Evolutionary conservation across 2,113 vertebrate species (phyloP), one percentile per base, ranked within the genome.

Genomic region (Suncus etruscus): DNA sequence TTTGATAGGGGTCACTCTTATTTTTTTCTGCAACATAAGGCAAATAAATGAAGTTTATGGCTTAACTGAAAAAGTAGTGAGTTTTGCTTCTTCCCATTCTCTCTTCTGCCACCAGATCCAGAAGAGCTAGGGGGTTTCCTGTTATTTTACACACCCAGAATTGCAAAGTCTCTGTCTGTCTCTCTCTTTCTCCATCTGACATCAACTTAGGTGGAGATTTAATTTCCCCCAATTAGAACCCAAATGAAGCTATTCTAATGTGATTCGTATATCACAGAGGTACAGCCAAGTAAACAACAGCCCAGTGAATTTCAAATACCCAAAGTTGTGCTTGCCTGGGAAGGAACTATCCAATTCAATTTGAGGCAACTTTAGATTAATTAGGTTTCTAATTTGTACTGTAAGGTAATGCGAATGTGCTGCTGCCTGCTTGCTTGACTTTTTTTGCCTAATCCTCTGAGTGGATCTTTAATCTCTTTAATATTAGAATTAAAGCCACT

Each of bases 401-500:
- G 98, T 96, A 98, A 98, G 98, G 97, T 98, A 98, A 98, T 98
- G 97, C 98, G 98, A 98, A 98, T 98, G 98, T 97, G 96, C 97
- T 96, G 96, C 96, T 97, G 16, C 18, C 39, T 39, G 39, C 94
- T 97, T 95, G 97, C 98, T 98, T 98, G 98, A 98, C 98, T 98
- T 97, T 98, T 98, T 98, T 98, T 97, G 97, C 98, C 96, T 99
- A 99, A 99, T 99, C 98, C 98, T 98, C 98, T 98, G 97, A 98
- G 98, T 98, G 98, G 98, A 97, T 98, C 97, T 98, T 98, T 99
- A 99, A 99, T 99, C 99, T 98, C 98, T 98, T 98, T 98, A 98
- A 98, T 98, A 98, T 99, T 98, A 99, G 98, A 99, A 98, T 97
- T 98, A 98, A 98, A 98, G 98, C 98, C 98, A 98, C 98, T 98